Evolutionary conservation across 1,140 invertebrate species (phyloP).

Genomic region (Hermatobates lingyangjiaoensis): DNA sequence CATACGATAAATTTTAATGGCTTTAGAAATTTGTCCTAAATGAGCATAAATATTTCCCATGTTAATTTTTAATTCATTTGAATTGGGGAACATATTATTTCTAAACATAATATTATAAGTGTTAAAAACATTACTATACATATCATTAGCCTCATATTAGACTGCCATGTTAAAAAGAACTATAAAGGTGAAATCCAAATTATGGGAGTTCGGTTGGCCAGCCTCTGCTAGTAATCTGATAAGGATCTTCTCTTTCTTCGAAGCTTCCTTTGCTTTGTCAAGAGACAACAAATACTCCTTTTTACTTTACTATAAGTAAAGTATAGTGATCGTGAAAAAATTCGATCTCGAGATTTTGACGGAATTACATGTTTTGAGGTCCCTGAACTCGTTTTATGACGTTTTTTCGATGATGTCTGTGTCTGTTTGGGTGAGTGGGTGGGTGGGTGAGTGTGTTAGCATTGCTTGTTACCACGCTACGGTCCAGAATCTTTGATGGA

Average conservation of each 20-base stretch:
- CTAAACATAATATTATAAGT: conserved; percentile 80
- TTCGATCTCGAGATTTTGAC: too few species aligned
- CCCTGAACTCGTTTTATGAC: too few species aligned
- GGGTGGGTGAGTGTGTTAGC: too few species aligned
- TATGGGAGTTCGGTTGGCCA: conserved; percentile 66
- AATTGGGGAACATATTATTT: conserved; percentile 71
- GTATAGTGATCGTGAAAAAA: too few species aligned
- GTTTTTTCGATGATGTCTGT: too few species aligned
- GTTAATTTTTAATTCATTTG: conserved; percentile 82
- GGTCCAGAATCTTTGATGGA: too few species aligned
- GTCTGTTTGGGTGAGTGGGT: too few species aligned
- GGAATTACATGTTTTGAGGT: too few species aligned
- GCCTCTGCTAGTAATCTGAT: conserved; percentile 79
- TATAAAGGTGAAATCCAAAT: conserved; percentile 83
- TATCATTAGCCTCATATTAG: conserved; percentile 83
- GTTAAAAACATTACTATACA: conserved; percentile 87
- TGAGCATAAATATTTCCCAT: conserved; percentile 97
- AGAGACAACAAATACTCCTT: conserved; percentile 49
- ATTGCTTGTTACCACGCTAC: too few species aligned
- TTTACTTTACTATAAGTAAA: too few species aligned
- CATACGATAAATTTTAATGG: conserved; percentile 95
- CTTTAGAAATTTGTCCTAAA: conserved; percentile 84
- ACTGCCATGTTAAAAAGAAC: conserved; percentile 84
- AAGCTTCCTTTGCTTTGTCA: conserved; percentile 90
- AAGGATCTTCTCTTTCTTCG: conserved; percentile 73